Conservation (phyloP, 2,113 vertebrate species). For the Tupaia chinensis region DNA sequence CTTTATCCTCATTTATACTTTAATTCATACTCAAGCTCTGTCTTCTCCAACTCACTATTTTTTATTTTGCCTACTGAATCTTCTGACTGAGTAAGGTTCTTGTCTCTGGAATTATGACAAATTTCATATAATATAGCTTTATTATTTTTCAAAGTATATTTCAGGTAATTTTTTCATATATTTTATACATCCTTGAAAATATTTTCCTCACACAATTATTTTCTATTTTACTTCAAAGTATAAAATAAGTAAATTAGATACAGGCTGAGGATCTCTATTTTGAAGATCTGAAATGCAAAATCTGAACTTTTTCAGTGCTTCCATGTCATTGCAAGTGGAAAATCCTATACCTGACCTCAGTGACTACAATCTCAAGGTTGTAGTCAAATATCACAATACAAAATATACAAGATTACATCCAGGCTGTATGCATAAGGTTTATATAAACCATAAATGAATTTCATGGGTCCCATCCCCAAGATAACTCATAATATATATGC, state of each 20-base stretch:
- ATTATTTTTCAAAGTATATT: background rate
- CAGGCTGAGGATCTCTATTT: no score
- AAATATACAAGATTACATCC: no score
- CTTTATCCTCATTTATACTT: background rate
- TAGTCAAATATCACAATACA: no score
- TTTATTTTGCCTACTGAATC: background rate
- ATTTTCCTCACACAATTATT: background rate
- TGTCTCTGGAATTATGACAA: background rate
- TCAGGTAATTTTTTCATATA: background rate
- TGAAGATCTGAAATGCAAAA: no score
- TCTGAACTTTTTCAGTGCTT: no score
- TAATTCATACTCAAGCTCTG: background rate
- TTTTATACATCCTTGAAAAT: background rate
- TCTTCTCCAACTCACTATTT: background rate
- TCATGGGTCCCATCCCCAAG: no score
- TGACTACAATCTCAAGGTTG: no score
- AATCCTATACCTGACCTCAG: no score
- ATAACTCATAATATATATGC: no score
- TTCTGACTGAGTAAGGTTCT: background rate
- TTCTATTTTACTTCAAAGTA: background rate
- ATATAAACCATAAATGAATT: no score
- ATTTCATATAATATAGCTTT: background rate
- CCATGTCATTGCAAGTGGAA: no score
- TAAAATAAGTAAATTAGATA: background rate
- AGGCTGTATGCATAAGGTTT: no score